phyloP scores from a whole-genome alignment of 2,888 invertebrate genomes.

The Azorinus chamasolen region DNA sequence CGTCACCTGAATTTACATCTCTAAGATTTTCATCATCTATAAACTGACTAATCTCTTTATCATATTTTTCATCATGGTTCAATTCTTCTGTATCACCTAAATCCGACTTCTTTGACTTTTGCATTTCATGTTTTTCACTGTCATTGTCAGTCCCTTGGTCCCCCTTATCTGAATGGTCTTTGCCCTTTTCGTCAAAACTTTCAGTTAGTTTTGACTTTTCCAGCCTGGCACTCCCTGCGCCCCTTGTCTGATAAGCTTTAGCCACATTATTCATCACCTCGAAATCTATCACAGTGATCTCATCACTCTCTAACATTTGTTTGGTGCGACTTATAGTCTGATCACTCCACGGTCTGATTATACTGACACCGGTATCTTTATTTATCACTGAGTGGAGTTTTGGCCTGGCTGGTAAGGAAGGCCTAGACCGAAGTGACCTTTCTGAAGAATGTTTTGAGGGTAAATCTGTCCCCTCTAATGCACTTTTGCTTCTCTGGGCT shows the following conservation, averaged over 20 bases:
- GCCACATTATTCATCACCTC: slow-evolving; percentile 65
- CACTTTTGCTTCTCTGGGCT: slow-evolving; percentile 81
- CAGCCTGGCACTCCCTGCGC: slow-evolving; percentile 23
- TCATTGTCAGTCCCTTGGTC: slow-evolving; percentile 6
- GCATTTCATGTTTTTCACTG: neutral
- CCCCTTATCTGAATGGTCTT: slow-evolving; percentile 18
- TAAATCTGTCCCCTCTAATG: slow-evolving; percentile 69
- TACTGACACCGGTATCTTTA: slow-evolving; percentile 65
- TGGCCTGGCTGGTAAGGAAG: slow-evolving; percentile 58
- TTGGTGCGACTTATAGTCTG: slow-evolving; percentile 65
- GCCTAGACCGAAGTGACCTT: slow-evolving; percentile 45
- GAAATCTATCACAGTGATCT: slow-evolving; percentile 65
- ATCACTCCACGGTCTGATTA: slow-evolving; percentile 65
- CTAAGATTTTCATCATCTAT: neutral
- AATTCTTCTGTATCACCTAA: slow-evolving; percentile 3
- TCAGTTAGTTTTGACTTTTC: slow-evolving; percentile 32
- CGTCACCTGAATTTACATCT: neutral
- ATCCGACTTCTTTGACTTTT: neutral
- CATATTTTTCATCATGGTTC: neutral
- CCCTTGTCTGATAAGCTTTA: slow-evolving; percentile 51
- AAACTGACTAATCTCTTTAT: neutral
- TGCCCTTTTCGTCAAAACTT: slow-evolving; percentile 16
- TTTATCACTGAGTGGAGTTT: slow-evolving; percentile 62
- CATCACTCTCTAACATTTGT: slow-evolving; percentile 65
- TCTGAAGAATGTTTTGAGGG: slow-evolving; percentile 60